Evolutionary conservation across 2,113 vertebrate species (phyloP).

Genomic region (Periophthalmus modestus): DNA sequence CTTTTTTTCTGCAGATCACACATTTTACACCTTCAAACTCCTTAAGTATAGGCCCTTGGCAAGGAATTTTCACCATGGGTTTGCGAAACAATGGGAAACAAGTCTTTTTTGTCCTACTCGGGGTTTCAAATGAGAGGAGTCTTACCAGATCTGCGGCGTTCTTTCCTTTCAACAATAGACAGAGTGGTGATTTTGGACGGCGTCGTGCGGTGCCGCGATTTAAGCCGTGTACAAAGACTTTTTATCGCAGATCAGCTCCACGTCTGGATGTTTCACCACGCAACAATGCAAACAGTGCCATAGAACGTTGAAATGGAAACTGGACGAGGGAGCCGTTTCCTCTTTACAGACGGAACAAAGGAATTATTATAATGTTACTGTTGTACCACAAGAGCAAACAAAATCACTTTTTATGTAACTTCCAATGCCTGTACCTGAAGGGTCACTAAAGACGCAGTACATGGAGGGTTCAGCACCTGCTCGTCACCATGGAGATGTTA

Average conservation of each 20-base stretch:
- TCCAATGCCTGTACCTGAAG: too few relatives aligned
- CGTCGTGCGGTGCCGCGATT: constrained; percentile 3
- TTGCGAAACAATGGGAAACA: constrained; percentile 3
- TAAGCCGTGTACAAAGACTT: neutral
- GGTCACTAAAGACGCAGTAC: too few relatives aligned
- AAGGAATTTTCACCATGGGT: neutral
- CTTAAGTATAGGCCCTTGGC: neutral
- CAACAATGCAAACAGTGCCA: neutral
- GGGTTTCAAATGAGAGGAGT: neutral
- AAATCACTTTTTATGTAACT: neutral
- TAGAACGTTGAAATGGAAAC: neutral
- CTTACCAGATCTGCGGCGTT: neutral
- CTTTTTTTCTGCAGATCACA: neutral
- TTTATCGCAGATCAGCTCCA: neutral
- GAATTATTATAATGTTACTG: neutral
- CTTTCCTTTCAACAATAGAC: neutral
- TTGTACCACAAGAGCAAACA: neutral
- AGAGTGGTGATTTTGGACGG: neutral
- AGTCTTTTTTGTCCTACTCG: constrained; percentile 10
- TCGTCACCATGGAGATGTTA: neutral
- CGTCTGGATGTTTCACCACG: neutral
- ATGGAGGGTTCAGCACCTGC: neutral
- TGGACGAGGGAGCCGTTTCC: constrained; percentile 8
- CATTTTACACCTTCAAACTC: constrained; percentile 1
- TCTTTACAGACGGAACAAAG: constrained; percentile 3